Evolutionary conservation across 1,140 invertebrate species (phyloP).

Genomic region (Drosophila nasuta): DNA sequence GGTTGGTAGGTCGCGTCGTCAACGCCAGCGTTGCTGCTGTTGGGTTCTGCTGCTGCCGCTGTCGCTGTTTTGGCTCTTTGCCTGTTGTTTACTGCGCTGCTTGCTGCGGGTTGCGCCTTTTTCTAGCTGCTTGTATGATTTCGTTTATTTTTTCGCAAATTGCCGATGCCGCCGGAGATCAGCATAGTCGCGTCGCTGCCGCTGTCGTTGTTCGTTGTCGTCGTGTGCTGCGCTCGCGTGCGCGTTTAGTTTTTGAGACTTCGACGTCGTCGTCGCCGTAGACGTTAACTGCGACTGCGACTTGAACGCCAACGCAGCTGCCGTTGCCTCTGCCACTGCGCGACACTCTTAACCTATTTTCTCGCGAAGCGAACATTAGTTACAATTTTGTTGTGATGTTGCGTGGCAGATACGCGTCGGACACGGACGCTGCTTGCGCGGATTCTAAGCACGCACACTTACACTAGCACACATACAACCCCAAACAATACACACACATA

Average conservation of each 20-base stretch:
- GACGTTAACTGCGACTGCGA: constrained; percentile 18
- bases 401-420: constrained; percentile 81
- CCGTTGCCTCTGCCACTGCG: constrained; percentile 57
- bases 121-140: constrained; percentile 69
- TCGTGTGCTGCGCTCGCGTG: constrained; percentile 64
- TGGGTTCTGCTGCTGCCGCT: constrained; percentile 52
- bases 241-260: constrained; percentile 61
- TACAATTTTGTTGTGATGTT: constrained; percentile 84
- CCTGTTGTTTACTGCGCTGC: constrained; percentile 46
- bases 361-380: constrained; percentile 78
- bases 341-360: constrained; percentile 84
- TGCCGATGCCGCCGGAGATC: constrained; percentile 66
- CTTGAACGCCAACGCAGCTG: constrained; percentile 29
- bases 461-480: constrained; percentile 44
- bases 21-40: constrained; percentile 62
- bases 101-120: constrained; percentile 70
- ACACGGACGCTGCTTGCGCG: constrained; percentile 80
- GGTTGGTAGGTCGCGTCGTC: constrained; percentile 81
- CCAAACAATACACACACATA: constrained; percentile 25
- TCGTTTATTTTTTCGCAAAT: constrained; percentile 69
- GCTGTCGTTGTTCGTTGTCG: not conserved
- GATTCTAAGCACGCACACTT: constrained; percentile 71
- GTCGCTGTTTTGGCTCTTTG: constrained; percentile 42
- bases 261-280: constrained; percentile 18
- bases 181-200: constrained; percentile 55